Base-by-base conservation (phyloP, 2,797 vertebrate species). In the Chaetophractus vellerosus region DNA sequence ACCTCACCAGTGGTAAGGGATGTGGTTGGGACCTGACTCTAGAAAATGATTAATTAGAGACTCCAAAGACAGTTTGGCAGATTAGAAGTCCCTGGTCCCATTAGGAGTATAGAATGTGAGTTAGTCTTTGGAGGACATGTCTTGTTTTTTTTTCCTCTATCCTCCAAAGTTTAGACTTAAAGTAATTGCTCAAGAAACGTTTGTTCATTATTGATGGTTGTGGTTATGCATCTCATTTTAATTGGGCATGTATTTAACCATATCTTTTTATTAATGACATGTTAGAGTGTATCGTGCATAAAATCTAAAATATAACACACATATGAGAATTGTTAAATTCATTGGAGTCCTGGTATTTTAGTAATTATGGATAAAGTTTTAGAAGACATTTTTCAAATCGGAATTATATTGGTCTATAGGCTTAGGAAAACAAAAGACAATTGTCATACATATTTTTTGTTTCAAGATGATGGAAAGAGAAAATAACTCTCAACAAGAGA, bases 401-500 rank as follows among this genome's bases (percentile, higher is more conserved):
- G 63, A 84, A 93, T 88, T 83, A 12, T 71, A 52, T 89, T 79
- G 76, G 66, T 31, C 50, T 78, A 28, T 90, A 93, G 78, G 64
- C 81, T 93, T 52, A 55, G 15, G 38, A 45, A 96, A 85, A 93
- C 88, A 93, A 94, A 88, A 81, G 28, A 50, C 48, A 90, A 26
- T 45, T 24, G 88, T 93, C 88, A 45, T 59, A 33, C 15, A 88
- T 57, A n/a, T 81, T 38, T 55, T 93, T 96, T 92, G 63, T 88
- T 88, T 96, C 55, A 90, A 92, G 31, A 45, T n/a, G 64, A 66
- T 76, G 36, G 86, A 93, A 3, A 5, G 14, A 82, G 64, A 75
- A 96, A 95, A 66, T 79, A 76, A 94, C 78, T 94, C 57, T 61
- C 91, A 90, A 45, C 79, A 92, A 89, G 69, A 83, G 94, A 95